phyloP scores from a whole-genome alignment of 2,113 vertebrate genomes.

The Ophiodon elongatus region DNA sequence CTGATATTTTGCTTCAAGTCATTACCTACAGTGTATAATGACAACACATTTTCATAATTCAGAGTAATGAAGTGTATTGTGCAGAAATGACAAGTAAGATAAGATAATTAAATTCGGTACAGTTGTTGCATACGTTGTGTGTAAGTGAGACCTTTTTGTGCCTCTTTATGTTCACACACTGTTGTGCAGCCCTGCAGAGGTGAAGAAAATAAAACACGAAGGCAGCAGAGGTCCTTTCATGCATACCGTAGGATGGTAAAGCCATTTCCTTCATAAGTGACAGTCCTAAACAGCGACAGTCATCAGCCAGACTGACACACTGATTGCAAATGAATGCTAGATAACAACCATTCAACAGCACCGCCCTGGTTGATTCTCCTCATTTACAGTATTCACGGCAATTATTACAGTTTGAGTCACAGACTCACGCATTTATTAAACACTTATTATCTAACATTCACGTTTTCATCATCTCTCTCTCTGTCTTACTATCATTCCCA shows the following conservation, averaged over 20 bases:
- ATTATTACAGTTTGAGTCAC: constrained; percentile 33
- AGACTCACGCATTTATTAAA: neutral
- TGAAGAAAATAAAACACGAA: constrained; percentile 41
- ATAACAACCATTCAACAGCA: constrained; percentile 38
- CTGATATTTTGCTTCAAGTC: constrained; percentile 24
- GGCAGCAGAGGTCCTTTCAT: constrained; percentile 51
- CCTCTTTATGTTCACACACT: constrained; percentile 13
- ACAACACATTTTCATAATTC: constrained; percentile 22
- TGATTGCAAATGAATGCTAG: constrained; percentile 75
- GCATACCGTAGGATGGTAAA: constrained; percentile 41
- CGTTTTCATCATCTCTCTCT: constrained; percentile 6
- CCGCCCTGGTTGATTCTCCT: constrained; percentile 13
- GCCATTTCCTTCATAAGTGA: constrained; percentile 39
- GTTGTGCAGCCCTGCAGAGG: neutral
- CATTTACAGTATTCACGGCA: constrained; percentile 44
- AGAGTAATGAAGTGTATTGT: constrained; percentile 12
- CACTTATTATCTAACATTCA: neutral
- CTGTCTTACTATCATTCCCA: constrained; percentile 20
- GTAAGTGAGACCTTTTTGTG: neutral
- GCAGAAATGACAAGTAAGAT: constrained; percentile 10
- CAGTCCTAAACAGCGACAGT: constrained; percentile 38
- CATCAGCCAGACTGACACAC: constrained; percentile 56
- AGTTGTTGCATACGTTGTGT: neutral
- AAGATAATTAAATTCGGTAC: neutral
- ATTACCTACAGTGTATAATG: constrained; percentile 16